Percentiles rank a stretch among this genome's conserved stretches.
Evolutionary conservation across 2,888 invertebrate species (phyloP).

Genomic region (Lottia gigantea): DNA sequence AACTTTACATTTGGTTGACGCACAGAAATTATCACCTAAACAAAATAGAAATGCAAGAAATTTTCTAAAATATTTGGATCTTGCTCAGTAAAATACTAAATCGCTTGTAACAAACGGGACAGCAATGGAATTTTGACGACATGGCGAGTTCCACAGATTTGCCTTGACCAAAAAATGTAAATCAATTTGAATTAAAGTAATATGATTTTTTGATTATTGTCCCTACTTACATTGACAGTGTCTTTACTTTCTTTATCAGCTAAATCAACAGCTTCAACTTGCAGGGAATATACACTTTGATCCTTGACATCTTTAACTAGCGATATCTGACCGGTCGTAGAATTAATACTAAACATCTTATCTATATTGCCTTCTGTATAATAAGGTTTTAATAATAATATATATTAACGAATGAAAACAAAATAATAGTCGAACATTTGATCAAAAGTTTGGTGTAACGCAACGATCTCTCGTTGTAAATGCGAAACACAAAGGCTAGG

Average conservation of each 20-base stretch:
- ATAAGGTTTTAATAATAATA: too few species aligned
- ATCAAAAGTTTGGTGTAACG: too few species aligned
- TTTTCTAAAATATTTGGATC: neutral
- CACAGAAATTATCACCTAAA: slow-evolving; percentile 11
- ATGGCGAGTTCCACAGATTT: too few species aligned
- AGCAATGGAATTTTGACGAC: too few species aligned
- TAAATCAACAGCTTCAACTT: slow-evolving; percentile 17
- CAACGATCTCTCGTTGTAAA: too few species aligned
- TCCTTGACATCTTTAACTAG: slow-evolving; percentile 15
- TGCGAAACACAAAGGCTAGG: too few species aligned
- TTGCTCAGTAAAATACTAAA: neutral
- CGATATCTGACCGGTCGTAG: slow-evolving; percentile 10
- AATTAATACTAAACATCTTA: slow-evolving; percentile 22
- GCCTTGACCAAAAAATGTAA: too few species aligned
- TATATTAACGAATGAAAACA: too few species aligned
- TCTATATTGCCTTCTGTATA: slow-evolving; percentile 20
- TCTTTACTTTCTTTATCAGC: slow-evolving; percentile 14
- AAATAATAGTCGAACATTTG: too few species aligned
- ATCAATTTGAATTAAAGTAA: too few species aligned
- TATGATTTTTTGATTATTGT: neutral
- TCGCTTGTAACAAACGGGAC: neutral
- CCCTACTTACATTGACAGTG: slow-evolving; percentile 17
- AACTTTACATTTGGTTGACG: slow-evolving; percentile 34
- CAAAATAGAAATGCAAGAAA: neutral
- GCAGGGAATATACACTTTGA: slow-evolving; percentile 12